These are phyloP conservation scores for Agelastica alni DNA, from an alignment of 2,888 invertebrate species.

Conservation along the genomic window DNA sequence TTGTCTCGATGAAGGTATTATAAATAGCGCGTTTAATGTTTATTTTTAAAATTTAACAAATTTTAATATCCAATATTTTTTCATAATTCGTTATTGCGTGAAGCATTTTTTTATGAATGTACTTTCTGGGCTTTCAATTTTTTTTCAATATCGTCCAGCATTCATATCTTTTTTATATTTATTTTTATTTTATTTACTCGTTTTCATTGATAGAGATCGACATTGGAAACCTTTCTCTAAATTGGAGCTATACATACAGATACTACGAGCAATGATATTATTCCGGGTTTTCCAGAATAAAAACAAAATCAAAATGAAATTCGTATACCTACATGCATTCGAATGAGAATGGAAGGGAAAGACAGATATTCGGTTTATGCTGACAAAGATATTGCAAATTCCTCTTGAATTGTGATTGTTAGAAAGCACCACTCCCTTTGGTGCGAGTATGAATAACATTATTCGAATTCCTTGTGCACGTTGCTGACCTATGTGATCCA, in stretches of 20 bases:
- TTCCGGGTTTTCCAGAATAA: conserved; percentile 29
- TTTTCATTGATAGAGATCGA: conserved; percentile 28
- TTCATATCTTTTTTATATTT: conserved; percentile 33
- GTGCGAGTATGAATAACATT: not conserved
- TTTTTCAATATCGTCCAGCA: too few species aligned
- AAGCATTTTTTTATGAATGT: too few species aligned
- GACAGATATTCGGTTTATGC: conserved; percentile 22
- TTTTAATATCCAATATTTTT: too few species aligned
- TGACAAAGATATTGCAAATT: conserved; percentile 25
- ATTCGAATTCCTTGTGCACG: not conserved
- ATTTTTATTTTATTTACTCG: conserved; percentile 31
- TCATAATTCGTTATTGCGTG: too few species aligned
- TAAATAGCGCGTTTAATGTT: too few species aligned
- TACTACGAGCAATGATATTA: conserved; percentile 29
- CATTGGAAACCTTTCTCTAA: conserved; percentile 28
- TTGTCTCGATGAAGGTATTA: too few species aligned
- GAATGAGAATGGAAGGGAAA: conserved; percentile 25
- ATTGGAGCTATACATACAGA: conserved; percentile 30
- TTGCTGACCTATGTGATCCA: not conserved
- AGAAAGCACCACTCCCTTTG: not conserved
- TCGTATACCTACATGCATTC: conserved; percentile 24
- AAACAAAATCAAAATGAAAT: conserved; percentile 34
- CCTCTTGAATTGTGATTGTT: conserved; percentile 11
- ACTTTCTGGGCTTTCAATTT: too few species aligned
- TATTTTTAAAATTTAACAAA: too few species aligned